These are phyloP conservation scores for Eupithecia dodoneata DNA, from an alignment of 2,888 invertebrate genomes.

Conservation along the genomic window DNA sequence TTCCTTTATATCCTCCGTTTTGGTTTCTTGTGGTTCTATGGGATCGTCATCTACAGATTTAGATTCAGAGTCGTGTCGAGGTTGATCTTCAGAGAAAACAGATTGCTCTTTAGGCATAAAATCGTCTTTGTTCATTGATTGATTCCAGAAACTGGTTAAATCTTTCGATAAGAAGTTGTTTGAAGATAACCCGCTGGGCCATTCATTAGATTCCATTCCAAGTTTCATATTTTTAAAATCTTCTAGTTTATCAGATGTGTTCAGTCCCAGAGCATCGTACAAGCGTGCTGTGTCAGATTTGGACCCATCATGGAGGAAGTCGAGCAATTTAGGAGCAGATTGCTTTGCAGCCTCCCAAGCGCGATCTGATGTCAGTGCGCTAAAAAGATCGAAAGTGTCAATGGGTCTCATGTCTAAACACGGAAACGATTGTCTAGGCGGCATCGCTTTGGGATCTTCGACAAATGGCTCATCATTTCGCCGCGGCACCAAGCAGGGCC, in stretches of 20 bases:
- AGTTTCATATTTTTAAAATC: conserved; percentile 68
- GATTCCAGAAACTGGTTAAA: conserved; percentile 64
- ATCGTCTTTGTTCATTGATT: conserved; percentile 58
- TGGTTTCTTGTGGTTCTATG: conserved; percentile 54
- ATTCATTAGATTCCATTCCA: conserved; percentile 58
- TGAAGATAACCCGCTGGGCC: conserved; percentile 57
- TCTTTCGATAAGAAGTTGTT: conserved; percentile 66
- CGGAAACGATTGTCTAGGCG: conserved; percentile 59
- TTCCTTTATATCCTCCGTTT: conserved; percentile 64
- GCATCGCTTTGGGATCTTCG: conserved; percentile 67
- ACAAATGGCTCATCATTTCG: conserved; percentile 66
- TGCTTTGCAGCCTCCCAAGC: conserved; percentile 82
- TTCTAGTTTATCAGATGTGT: conserved; percentile 63
- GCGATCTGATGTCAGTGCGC: conserved; percentile 74
- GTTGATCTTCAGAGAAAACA: conserved; percentile 58
- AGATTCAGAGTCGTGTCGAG: conserved; percentile 52
- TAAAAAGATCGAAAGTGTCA: conserved; percentile 69
- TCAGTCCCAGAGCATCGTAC: conserved; percentile 75
- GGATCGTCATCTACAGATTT: conserved; percentile 62
- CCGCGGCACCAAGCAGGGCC: conserved; percentile 77
- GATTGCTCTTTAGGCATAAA: conserved; percentile 53
- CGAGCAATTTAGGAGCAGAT: conserved; percentile 78
- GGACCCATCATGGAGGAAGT: conserved; percentile 77
- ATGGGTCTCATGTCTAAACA: conserved; percentile 66
- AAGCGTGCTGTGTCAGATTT: conserved; percentile 79